Percentiles rank a stretch among this genome's conserved stretches.
These are phyloP conservation scores for Chiloscyllium punctatum DNA, from an alignment of 2,797 vertebrate species.

Conservation along the genomic window DNA sequence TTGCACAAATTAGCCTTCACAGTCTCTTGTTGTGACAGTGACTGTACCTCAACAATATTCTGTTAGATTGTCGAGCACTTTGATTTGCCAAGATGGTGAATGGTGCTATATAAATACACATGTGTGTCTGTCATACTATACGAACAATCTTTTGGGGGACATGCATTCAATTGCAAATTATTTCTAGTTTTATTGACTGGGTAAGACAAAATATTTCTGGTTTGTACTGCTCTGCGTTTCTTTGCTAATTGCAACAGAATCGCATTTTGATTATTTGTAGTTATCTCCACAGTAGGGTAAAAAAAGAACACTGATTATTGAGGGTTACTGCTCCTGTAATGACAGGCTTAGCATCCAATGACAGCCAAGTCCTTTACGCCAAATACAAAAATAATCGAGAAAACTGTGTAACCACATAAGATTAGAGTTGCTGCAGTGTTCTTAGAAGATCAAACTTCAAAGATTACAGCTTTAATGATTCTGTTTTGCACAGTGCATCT, in stretches of 20 bases:
- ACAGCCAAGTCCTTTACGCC: background rate
- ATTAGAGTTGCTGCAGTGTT: background rate
- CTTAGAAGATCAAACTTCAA: background rate
- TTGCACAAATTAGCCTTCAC: background rate
- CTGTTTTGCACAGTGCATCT: background rate
- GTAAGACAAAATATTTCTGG: background rate
- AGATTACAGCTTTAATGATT: background rate
- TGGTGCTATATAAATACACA: background rate
- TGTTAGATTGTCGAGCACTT: background rate
- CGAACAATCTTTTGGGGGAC: background rate
- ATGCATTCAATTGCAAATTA: background rate
- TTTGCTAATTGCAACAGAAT: background rate
- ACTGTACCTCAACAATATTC: background rate
- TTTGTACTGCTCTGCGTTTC: background rate
- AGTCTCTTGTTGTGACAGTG: background rate
- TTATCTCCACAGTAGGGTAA: background rate
- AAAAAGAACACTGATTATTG: background rate
- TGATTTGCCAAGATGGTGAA: background rate
- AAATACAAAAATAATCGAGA: background rate
- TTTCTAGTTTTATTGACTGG: background rate
- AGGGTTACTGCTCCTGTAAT: background rate
- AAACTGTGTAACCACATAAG: background rate
- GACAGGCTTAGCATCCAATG: background rate
- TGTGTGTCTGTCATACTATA: background rate
- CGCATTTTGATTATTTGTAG: background rate